Conservation (phyloP, 2,113 vertebrate genomes). For the Ctenomys sociabilis region DNA sequence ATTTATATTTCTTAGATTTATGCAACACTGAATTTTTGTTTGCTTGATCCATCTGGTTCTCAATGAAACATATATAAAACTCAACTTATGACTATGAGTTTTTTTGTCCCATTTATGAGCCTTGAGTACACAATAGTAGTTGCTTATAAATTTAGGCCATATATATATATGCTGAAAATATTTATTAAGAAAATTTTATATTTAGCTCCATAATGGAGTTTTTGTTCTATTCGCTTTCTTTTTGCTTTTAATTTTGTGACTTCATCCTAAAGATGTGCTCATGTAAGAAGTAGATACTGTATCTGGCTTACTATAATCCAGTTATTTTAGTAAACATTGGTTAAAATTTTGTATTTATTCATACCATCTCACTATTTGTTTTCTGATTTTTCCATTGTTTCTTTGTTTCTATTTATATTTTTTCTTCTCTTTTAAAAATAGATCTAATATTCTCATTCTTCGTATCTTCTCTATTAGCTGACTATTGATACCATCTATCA, state of each 20-base stretch:
- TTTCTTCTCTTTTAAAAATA: not conserved
- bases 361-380: not conserved
- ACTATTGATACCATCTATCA: not conserved
- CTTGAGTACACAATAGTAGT: not conserved
- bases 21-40: not conserved
- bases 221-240: not conserved
- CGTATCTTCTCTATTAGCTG: not conserved
- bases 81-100: conserved; percentile 1
- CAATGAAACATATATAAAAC: not conserved
- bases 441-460: not conserved
- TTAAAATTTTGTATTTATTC: not conserved
- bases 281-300: not conserved
- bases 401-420: not conserved
- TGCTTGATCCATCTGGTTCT: not conserved
- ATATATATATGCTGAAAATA: not conserved
- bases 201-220: not conserved
- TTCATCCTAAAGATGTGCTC: not conserved
- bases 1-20: not conserved
- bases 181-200: not conserved
- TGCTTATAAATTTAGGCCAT: not conserved
- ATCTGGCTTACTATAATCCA: not conserved
- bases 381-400: not conserved
- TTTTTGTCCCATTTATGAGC: not conserved
- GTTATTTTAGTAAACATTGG: not conserved
- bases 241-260: not conserved